Conservation (phyloP, 2,797 vertebrate species). For the Centropyge bicolor region DNA sequence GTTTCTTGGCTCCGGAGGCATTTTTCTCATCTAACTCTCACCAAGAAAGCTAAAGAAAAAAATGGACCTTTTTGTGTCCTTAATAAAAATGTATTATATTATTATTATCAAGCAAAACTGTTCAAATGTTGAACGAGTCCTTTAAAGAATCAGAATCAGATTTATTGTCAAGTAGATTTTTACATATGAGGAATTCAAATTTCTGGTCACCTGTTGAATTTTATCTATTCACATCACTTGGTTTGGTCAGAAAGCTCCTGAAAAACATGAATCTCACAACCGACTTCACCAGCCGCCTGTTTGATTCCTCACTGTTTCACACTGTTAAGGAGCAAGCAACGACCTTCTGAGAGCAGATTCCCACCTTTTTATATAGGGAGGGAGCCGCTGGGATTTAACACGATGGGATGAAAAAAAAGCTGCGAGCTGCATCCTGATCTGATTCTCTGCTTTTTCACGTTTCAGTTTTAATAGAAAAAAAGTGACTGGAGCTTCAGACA, state of each 20-base stretch:
- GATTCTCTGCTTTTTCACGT: conserved; percentile 7
- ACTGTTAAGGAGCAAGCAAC: background rate
- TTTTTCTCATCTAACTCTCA: too few species aligned
- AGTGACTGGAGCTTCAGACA: background rate
- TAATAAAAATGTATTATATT: too few species aligned
- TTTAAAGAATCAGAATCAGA: background rate
- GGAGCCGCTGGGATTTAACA: background rate
- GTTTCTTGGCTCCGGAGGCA: background rate
- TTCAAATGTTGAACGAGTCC: background rate
- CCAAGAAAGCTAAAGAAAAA: background rate
- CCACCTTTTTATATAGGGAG: background rate
- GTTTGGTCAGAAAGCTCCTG: background rate
- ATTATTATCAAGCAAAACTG: background rate
- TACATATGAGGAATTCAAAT: background rate
- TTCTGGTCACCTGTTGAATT: background rate
- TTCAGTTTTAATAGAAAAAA: background rate
- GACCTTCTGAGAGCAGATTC: background rate
- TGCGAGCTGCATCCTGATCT: background rate
- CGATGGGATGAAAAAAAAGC: background rate
- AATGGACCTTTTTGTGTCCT: too few species aligned
- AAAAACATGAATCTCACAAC: background rate
- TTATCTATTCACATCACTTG: background rate
- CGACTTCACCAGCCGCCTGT: background rate
- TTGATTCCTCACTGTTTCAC: background rate
- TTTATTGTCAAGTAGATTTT: too few species aligned